Percentiles rank a stretch among this genome's conserved stretches.
Evolutionary conservation across 35 echinoderm and acorn worm species (phyloP).

Genomic region (Anneissia japonica): DNA sequence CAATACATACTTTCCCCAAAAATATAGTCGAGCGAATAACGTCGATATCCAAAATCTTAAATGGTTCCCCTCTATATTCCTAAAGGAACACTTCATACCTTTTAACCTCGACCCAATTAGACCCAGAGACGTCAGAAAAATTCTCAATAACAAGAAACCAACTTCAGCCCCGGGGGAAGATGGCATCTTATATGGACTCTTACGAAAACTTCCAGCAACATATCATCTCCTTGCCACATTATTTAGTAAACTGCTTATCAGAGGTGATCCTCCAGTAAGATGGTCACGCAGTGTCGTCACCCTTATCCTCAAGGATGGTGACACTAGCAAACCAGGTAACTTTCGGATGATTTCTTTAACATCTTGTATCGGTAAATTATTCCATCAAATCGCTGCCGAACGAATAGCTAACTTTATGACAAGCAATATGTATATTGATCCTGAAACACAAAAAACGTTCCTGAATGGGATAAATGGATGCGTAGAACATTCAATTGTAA

Average conservation of each 20-base stretch:
- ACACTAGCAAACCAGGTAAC: not conserved
- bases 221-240: slow-evolving; percentile 22
- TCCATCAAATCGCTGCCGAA: slow-evolving; percentile 35
- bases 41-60: too few species aligned
- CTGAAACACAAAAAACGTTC: slow-evolving; percentile 14
- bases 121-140: slow-evolving; percentile 28
- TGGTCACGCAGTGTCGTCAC: slow-evolving; percentile 26
- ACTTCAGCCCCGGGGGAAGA: slow-evolving; percentile 26
- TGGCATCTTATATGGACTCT: slow-evolving; percentile 36
- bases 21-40: not conserved
- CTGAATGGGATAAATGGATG: slow-evolving; percentile 43
- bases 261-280: not conserved
- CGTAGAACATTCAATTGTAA: slow-evolving; percentile 24
- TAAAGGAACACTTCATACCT: too few species aligned
- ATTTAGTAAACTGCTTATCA: slow-evolving; percentile 16
- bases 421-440: slow-evolving; percentile 9
- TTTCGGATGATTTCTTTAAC: slow-evolving; percentile 49
- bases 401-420: not conserved
- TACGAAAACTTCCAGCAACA: slow-evolving; percentile 20
- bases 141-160: slow-evolving; percentile 6
- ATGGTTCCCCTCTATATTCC: too few species aligned
- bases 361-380: slow-evolving; percentile 25
- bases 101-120: slow-evolving; percentile 29
- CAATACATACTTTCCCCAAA: not conserved
- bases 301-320: slow-evolving; percentile 13